Percentiles rank a stretch among this genome's conserved stretches.
Conservation (phyloP, 2,113 vertebrate species). For the Scatophagus argus region DNA sequence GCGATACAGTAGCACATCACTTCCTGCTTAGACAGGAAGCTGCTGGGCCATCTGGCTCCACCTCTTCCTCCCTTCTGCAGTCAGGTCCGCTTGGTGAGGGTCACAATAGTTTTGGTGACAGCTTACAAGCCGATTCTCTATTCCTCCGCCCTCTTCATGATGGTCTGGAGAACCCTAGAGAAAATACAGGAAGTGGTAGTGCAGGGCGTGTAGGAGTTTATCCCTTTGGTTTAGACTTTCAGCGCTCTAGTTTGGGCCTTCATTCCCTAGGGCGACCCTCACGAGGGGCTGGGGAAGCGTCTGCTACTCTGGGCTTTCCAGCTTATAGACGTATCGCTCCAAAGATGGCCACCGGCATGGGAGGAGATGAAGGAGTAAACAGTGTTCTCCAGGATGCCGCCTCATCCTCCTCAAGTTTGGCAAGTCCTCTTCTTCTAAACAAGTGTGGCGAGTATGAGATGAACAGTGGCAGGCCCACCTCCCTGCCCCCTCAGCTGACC, state of each 20-base stretch:
- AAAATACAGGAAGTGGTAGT: conserved; percentile 70
- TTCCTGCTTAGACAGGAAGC: conserved; percentile 90
- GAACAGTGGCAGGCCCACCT: conserved; percentile 78
- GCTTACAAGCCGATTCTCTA: conserved; percentile 85
- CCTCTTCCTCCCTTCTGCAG: conserved; percentile 84
- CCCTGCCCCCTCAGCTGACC: conserved; percentile 89
- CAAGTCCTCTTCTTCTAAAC: conserved; percentile 87
- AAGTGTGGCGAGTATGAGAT: conserved; percentile 80
- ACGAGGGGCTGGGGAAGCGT: conserved; percentile 80
- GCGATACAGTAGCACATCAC: conserved; percentile 84
- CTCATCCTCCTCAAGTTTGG: conserved; percentile 75
- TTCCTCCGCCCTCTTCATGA: conserved; percentile 92
- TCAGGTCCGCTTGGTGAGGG: conserved; percentile 66
- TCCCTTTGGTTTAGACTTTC: conserved; percentile 92
- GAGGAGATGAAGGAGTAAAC: conserved; percentile 86
- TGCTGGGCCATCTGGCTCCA: conserved; percentile 70
- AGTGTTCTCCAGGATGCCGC: conserved; percentile 87
- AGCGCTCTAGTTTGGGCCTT: conserved; percentile 89
- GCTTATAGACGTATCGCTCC: conserved; percentile 95
- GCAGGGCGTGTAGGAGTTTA: conserved; percentile 79
- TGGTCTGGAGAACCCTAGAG: conserved; percentile 80
- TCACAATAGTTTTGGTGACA: conserved; percentile 84
- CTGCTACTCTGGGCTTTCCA: conserved; percentile 81
- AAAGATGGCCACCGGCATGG: conserved; percentile 83
- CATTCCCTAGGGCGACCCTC: conserved; percentile 88